Conservation (phyloP, 2,888 invertebrate genomes). For the Agrotis clavis region DNA sequence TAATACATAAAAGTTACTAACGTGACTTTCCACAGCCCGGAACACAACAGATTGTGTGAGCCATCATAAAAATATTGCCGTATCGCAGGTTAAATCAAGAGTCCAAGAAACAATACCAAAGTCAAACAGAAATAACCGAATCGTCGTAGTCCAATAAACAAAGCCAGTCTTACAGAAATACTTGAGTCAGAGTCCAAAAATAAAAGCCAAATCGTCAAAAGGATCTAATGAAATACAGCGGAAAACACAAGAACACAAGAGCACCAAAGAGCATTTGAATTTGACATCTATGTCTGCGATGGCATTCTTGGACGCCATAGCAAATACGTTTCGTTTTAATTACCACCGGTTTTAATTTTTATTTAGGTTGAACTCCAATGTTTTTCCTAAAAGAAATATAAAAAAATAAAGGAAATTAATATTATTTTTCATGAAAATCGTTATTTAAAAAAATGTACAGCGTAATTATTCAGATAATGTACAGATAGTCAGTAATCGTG, state of each 20-base stretch:
- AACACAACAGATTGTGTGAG: constrained; percentile 9
- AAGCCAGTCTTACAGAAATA: constrained; percentile 2
- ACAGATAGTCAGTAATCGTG: not conserved
- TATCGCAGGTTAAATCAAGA: not conserved
- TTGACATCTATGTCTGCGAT: not conserved
- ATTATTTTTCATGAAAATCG: not conserved
- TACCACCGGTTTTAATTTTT: not conserved
- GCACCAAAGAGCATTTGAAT: not conserved
- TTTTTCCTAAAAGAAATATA: not conserved
- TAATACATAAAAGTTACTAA: not conserved
- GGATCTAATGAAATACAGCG: not conserved
- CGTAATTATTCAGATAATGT: not conserved
- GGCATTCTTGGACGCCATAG: no score
- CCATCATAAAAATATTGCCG: constrained; percentile 6
- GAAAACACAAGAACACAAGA: constrained; percentile 6
- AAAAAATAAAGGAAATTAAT: not conserved
- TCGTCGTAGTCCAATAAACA: constrained; percentile 2
- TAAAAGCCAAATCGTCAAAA: not conserved
- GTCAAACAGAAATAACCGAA: not conserved
- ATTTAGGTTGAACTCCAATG: not conserved
- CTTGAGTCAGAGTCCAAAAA: constrained; percentile 2
- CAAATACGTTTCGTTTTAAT: not conserved
- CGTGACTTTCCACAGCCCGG: constrained; percentile 5
- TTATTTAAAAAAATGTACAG: not conserved
- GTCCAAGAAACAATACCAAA: not conserved